phyloP scores from a whole-genome alignment of 2,888 invertebrate genomes.

The Leucophenga maculata region DNA sequence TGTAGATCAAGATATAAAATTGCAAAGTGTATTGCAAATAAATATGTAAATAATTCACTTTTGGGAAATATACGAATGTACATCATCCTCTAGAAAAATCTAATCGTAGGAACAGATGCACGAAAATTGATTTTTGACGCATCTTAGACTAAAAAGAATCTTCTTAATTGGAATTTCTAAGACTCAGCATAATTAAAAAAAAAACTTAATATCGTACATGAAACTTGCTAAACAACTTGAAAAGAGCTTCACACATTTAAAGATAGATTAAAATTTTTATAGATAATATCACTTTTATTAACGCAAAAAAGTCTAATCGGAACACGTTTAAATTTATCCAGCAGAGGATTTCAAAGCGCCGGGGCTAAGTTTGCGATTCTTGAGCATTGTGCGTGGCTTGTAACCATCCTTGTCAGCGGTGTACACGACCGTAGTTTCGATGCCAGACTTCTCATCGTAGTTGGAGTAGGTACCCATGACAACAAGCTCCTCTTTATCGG shows the following conservation, averaged over 20 bases:
- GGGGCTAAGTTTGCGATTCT: conserved; percentile 64
- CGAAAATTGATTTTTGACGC: no score
- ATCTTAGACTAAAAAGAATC: background rate
- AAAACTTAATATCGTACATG: background rate
- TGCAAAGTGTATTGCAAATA: no score
- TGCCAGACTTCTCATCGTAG: conserved; percentile 67
- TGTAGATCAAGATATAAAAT: no score
- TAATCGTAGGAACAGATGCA: no score
- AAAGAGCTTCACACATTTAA: conserved; percentile 42
- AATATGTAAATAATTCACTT: no score
- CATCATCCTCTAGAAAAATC: no score
- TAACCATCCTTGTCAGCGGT: conserved; percentile 72
- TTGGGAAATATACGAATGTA: no score
- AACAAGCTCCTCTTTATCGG: conserved; percentile 66
- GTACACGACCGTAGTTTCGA: conserved; percentile 69
- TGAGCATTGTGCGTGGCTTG: conserved; percentile 64
- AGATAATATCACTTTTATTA: conserved; percentile 25
- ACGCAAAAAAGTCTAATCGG: conserved; percentile 23
- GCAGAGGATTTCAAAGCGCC: conserved; percentile 61
- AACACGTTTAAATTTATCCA: conserved; percentile 49
- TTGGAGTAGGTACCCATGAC: conserved; percentile 68
- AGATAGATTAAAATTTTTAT: conserved; percentile 30
- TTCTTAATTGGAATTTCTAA: no score
- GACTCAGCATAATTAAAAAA: no score
- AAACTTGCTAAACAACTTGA: background rate